A percentile compares a stretch with the other conserved stretches of the same genome.
Conservation (phyloP, 2,113 vertebrate species). For the Philantomba maxwellii region DNA sequence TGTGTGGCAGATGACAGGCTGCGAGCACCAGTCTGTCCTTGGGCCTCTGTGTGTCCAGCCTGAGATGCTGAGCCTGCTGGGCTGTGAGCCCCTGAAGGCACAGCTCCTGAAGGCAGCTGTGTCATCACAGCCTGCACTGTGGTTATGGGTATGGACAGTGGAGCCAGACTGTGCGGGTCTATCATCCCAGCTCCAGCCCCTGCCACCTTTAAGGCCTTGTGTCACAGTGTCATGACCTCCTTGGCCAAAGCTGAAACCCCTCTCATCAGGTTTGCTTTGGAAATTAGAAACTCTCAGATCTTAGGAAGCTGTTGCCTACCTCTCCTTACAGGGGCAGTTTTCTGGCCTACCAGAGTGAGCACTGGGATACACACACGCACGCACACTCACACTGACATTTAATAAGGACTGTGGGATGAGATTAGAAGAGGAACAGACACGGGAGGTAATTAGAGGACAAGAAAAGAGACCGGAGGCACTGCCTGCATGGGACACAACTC, state of each 20-base stretch:
- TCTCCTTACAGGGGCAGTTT: not conserved
- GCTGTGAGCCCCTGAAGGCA: not conserved
- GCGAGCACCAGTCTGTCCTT: not conserved
- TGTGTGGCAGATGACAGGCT: not conserved
- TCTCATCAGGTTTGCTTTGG: not conserved
- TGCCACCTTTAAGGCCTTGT: not conserved
- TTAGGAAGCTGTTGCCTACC: not conserved
- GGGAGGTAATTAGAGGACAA: not conserved
- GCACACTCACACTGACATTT: not conserved
- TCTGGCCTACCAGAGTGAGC: not conserved
- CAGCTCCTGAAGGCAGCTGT: not conserved
- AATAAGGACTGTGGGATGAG: not conserved
- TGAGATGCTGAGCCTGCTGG: not conserved
- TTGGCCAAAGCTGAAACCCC: not conserved
- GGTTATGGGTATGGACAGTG: not conserved
- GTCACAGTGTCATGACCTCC: not conserved
- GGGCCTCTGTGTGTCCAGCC: not conserved
- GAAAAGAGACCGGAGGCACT: not conserved
- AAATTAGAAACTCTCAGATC: not conserved
- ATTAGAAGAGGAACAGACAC: not conserved
- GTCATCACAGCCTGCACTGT: not conserved
- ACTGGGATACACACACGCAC: no score
- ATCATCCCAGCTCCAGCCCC: not conserved
- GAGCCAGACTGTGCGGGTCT: not conserved
- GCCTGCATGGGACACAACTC: no score